Evolutionary conservation across 2,888 invertebrate species (phyloP).

Genomic region (Epistrophella euchroma): DNA sequence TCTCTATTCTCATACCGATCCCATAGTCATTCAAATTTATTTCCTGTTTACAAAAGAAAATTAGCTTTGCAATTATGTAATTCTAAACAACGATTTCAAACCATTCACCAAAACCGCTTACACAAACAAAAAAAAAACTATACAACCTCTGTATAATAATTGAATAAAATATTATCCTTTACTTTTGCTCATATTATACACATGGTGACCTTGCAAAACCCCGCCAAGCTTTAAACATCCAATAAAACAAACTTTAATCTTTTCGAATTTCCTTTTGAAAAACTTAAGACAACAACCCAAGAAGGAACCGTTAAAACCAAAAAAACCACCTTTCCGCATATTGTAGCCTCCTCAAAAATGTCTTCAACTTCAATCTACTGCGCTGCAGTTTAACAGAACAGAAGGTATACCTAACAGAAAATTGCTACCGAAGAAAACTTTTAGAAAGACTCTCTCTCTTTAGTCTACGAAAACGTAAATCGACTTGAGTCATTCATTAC

Average conservation of each 20-base stretch:
- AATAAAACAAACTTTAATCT: not conserved
- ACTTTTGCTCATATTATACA: not conserved
- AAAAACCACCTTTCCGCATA: slow-evolving; percentile 6
- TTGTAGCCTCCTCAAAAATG: not conserved
- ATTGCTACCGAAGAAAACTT: not conserved
- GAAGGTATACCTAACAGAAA: not conserved
- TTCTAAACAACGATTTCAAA: slow-evolving; percentile 3
- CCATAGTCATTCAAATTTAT: too few species aligned
- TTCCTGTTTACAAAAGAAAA: not conserved
- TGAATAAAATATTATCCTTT: slow-evolving; percentile 1
- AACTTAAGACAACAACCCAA: slow-evolving; percentile 18
- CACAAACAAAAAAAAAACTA: not conserved
- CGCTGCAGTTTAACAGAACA: slow-evolving; percentile 1
- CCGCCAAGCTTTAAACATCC: not conserved
- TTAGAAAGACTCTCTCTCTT: not conserved
- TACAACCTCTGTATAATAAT: not conserved
- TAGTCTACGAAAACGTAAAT: not conserved
- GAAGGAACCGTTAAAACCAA: slow-evolving; percentile 7
- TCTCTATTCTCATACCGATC: too few species aligned
- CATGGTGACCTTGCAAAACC: not conserved
- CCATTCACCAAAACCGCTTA: not conserved
- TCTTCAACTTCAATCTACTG: slow-evolving; percentile 1
- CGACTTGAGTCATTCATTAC: slow-evolving; percentile 37
- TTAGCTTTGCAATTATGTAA: not conserved
- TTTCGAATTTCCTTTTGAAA: slow-evolving; percentile 15